phyloP scores from a whole-genome alignment of 2,888 invertebrate species.

The Torymus aiolomorphi region DNA sequence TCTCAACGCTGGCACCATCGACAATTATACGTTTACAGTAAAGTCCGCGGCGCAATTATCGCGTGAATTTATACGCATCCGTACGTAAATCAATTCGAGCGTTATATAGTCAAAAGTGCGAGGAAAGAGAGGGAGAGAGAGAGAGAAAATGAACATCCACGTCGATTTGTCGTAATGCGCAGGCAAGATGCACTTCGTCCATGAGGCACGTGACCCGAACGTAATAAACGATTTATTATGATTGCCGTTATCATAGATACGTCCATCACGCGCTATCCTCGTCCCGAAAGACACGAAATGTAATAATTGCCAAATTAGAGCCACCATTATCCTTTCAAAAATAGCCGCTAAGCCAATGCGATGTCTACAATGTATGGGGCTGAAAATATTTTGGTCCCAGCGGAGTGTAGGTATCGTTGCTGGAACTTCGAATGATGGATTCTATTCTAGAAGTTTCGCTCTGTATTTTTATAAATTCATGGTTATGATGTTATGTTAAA shows the following conservation, averaged over 20 bases:
- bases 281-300: slow-evolving; percentile 49
- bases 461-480: no score
- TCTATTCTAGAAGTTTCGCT: no score
- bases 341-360: slow-evolving; percentile 10
- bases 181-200: slow-evolving; percentile 19
- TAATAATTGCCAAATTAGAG: slow-evolving; percentile 46
- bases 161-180: slow-evolving; percentile 10
- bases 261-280: slow-evolving; percentile 39
- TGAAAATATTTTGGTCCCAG: slow-evolving; percentile 6
- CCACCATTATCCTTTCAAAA: slow-evolving; percentile 47
- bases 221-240: slow-evolving; percentile 55
- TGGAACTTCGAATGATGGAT: no score
- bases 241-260: slow-evolving; percentile 47
- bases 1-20: slow-evolving; percentile 26
- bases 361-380: slow-evolving; percentile 13
- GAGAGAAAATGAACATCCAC: slow-evolving; percentile 6
- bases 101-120: not conserved
- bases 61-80: not conserved
- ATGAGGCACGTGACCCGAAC: slow-evolving; percentile 21
- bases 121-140: not conserved
- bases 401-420: not conserved
- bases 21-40: slow-evolving; percentile 14
- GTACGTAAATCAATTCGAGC: slow-evolving; percentile 14
- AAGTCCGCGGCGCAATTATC: not conserved
- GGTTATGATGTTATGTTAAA: no score